Evolutionary conservation across 35 echinoderm and acorn worm species (phyloP).

Genomic region (Eucidaris tribuloides): DNA sequence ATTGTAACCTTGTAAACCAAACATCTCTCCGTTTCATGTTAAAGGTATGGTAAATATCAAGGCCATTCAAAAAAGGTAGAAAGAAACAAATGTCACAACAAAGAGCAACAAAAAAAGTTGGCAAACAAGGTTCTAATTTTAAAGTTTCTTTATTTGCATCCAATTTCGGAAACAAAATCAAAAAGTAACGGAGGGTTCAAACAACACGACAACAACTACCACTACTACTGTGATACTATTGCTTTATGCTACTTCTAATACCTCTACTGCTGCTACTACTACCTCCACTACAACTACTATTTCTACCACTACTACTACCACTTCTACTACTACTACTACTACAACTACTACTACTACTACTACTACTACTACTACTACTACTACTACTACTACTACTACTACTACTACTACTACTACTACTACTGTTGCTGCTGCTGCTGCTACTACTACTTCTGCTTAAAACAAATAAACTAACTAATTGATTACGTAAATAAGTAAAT

Average conservation of each 20-base stretch:
- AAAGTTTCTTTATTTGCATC: too few species aligned
- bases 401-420: neutral
- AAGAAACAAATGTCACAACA: too few species aligned
- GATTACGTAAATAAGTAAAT: too few species aligned
- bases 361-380: neutral
- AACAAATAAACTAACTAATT: neutral
- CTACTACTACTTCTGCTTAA: neutral
- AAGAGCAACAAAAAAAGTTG: too few species aligned
- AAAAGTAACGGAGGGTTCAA: too few species aligned
- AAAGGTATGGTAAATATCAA: too few species aligned
- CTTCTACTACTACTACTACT: neutral
- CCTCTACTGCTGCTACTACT: neutral
- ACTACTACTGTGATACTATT: neutral
- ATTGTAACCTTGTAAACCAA: too few species aligned
- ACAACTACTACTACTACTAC: neutral
- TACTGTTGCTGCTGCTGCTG: neutral
- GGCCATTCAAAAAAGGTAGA: too few species aligned
- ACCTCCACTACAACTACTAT: neutral
- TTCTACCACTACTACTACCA: neutral
- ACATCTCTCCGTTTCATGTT: too few species aligned
- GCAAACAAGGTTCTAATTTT: too few species aligned
- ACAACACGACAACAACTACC: neutral
- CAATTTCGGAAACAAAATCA: too few species aligned
- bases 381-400: neutral
- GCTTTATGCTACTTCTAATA: neutral